Base-by-base conservation (phyloP, 2,888 invertebrate genomes). In the Orgyia antiqua region DNA sequence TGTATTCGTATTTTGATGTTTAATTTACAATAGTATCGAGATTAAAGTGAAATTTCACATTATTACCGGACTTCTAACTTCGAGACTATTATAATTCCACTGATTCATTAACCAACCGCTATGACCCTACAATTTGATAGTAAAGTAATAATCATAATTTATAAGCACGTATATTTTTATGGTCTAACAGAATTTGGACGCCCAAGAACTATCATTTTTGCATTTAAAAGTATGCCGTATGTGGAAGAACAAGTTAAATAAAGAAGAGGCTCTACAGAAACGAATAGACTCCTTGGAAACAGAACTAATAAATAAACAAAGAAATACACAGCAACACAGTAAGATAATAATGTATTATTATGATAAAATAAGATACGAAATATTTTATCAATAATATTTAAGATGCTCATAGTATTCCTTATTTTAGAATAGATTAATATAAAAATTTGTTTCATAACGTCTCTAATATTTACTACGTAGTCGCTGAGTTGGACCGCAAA, bases 181-280 rank as follows among this genome's bases (percentile, higher is more conserved):
- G 3, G 4, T 21, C 25, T 10, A 60, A 32, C 50, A 88, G 87
- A 55, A 61, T 4, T 61, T 89, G 27, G 75, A 82, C 27, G 72
- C 79, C 10, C 84, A 88, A 54, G 89, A 89, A 45, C 50, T 89
- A n/a, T 84, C 88, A 10, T 80, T 84, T 41, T 63, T 89, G 10
- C 88, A 89, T 46, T 57, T 80, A 1, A 88, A 87, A 69, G 82
- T 88, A 18, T 87, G 88, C 48, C 83, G 84, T 4, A 82, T 77
- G 2, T 88, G 88, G 69, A 80, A 83, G 57, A 42, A 45, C 2
- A 84, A 75, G 42, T 35, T 83, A 2, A 66, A 47, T 13, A 80
- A 87, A 42, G 84, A 87, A 42, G 75, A 87, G 34, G 68, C 68
- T 12, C 54, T 87, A 4, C 67, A 86, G 52, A 82, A 74, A 37